Conservation (phyloP, 2,113 vertebrate species). For the Pseudopipra pipra region DNA sequence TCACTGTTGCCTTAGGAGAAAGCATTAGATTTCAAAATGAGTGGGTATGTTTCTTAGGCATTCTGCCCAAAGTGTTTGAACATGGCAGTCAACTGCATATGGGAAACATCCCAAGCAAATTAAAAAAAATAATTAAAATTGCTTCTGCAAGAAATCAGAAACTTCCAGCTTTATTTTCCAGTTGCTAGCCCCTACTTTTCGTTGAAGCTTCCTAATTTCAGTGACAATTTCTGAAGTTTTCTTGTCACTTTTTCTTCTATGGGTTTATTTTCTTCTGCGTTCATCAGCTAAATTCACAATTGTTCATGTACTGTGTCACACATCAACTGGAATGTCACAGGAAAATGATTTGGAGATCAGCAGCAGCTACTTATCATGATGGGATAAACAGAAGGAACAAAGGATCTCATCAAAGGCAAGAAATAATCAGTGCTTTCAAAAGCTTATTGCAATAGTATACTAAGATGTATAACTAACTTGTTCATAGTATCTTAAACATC, state of each 20-base stretch:
- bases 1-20: rapidly evolving
- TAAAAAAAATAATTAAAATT: neutral
- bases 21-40: neutral
- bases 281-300: neutral
- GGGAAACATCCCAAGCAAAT: neutral
- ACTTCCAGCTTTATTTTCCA: neutral
- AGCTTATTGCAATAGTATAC: neutral
- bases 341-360: neutral
- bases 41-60: neutral
- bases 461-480: neutral
- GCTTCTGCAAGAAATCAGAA: neutral
- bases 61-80: neutral
- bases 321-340: neutral
- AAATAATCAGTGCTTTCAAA: neutral
- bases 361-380: neutral
- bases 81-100: neutral
- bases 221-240: neutral
- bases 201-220: neutral
- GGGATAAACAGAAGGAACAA: neutral
- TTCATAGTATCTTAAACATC: neutral
- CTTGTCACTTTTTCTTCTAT: neutral
- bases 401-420: neutral
- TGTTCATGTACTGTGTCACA: neutral
- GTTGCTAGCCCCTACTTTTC: neutral
- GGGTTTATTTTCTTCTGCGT: neutral